Percentiles rank a stretch among this genome's conserved stretches.
Conservation (phyloP, 2,797 vertebrate genomes). For the Ciconia nigra region DNA sequence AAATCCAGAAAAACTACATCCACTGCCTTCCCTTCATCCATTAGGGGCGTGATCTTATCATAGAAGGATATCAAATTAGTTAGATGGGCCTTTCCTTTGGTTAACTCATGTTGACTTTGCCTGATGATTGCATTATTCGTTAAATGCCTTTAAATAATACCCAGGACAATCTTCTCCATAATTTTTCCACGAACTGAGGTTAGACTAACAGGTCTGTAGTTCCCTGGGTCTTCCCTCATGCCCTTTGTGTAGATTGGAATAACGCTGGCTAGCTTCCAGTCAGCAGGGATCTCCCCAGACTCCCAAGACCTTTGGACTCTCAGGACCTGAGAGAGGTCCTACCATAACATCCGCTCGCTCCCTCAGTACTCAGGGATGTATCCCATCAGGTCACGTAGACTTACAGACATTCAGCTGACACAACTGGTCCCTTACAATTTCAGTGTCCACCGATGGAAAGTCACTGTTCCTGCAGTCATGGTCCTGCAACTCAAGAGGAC, state of each 20-base stretch:
- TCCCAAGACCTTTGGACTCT: not conserved
- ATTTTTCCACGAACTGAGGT: not conserved
- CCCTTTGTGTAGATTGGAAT: not conserved
- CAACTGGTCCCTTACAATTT: not conserved
- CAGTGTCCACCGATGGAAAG: not conserved
- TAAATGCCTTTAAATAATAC: not conserved
- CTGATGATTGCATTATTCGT: not conserved
- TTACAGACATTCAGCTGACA: fast-evolving
- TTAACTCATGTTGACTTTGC: not conserved
- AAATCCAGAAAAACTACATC: not conserved
- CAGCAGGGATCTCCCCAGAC: not conserved
- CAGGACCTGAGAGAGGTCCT: not conserved
- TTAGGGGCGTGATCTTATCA: not conserved
- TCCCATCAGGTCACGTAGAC: not conserved
- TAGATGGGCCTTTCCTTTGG: not conserved
- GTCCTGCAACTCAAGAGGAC: not conserved
- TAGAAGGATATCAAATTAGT: not conserved
- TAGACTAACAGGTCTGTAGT: not conserved
- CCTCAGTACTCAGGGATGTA: not conserved
- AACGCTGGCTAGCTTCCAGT: not conserved
- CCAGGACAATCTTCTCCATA: not conserved
- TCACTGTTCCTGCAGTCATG: not conserved
- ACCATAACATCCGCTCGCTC: not conserved
- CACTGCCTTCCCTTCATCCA: not conserved
- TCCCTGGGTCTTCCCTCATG: not conserved